phyloP scores from a whole-genome alignment of 1,140 invertebrate species.

The Pseudomyrmex sp. region DNA sequence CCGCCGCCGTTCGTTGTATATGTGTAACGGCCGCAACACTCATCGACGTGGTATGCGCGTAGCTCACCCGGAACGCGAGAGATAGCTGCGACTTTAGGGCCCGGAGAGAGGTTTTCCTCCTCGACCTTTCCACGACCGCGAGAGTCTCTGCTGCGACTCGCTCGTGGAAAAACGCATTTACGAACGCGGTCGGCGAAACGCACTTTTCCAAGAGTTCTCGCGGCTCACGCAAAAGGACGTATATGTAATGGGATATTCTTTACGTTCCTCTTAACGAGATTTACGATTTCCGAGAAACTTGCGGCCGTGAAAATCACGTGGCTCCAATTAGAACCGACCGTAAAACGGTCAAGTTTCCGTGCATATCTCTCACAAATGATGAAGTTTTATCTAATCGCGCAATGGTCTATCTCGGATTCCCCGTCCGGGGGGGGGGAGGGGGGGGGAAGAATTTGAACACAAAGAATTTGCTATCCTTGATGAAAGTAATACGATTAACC shows the following conservation, averaged over 20 bases:
- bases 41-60: conserved; percentile 37
- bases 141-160: not conserved
- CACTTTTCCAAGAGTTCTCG: not conserved
- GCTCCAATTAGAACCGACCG: not conserved
- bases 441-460: too few species aligned
- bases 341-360: conserved; percentile 4
- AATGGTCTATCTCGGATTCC: not conserved
- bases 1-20: not conserved
- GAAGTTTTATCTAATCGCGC: conserved; percentile 38
- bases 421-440: too few species aligned
- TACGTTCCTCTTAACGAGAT: not conserved
- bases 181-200: not conserved
- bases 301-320: conserved; percentile 4
- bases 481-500: conserved; percentile 4
- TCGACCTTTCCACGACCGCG: conserved; percentile 34
- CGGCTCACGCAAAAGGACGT: not conserved
- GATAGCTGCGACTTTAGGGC: conserved; percentile 23
- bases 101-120: not conserved
- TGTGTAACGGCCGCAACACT: not conserved
- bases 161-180: not conserved
- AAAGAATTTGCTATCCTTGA: not conserved
- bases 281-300: conserved; percentile 6
- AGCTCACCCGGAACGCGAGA: conserved; percentile 37
- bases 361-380: not conserved
- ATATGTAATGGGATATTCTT: not conserved